These are phyloP conservation scores for Sapajus apella DNA, from an alignment of 2,113 vertebrate species.

Conservation along the genomic window DNA sequence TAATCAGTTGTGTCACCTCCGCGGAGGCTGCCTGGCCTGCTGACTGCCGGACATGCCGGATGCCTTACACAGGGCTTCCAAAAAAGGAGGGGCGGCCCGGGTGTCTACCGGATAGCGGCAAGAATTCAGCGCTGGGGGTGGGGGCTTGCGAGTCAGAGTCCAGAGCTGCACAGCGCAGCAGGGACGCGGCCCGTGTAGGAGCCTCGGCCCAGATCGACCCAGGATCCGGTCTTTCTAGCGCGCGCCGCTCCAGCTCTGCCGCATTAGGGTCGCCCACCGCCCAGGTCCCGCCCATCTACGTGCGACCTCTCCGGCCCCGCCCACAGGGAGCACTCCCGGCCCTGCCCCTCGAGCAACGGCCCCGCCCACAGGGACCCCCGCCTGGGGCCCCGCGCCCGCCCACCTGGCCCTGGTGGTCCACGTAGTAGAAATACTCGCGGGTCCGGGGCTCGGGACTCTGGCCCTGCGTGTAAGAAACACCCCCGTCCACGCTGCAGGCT, in stretches of 20 bases:
- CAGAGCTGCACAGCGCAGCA: background rate
- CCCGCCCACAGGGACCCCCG: too few species aligned
- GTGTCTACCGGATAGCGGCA: background rate
- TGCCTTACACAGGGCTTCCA: background rate
- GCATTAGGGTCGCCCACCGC: accelerated
- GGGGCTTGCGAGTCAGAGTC: too few species aligned
- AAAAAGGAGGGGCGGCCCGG: background rate
- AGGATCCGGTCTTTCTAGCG: accelerated
- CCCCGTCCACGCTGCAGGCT: background rate
- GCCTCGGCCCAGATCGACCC: background rate
- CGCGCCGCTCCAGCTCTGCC: accelerated
- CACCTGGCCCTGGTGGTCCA: constrained; percentile 96
- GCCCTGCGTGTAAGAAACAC: constrained; percentile 87
- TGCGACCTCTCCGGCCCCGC: accelerated
- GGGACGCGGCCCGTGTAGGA: background rate
- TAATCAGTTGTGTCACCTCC: background rate
- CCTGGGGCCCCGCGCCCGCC: background rate
- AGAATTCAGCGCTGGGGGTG: background rate
- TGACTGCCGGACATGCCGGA: background rate
- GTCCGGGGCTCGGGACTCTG: constrained; percentile 90
- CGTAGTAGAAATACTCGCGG: constrained; percentile 94
- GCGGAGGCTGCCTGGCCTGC: background rate
- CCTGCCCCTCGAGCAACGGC: accelerated
- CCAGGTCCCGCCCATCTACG: background rate
- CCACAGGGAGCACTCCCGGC: accelerated